phyloP scores from a whole-genome alignment of 2,113 vertebrate species.

The Lampris megalopsis region DNA sequence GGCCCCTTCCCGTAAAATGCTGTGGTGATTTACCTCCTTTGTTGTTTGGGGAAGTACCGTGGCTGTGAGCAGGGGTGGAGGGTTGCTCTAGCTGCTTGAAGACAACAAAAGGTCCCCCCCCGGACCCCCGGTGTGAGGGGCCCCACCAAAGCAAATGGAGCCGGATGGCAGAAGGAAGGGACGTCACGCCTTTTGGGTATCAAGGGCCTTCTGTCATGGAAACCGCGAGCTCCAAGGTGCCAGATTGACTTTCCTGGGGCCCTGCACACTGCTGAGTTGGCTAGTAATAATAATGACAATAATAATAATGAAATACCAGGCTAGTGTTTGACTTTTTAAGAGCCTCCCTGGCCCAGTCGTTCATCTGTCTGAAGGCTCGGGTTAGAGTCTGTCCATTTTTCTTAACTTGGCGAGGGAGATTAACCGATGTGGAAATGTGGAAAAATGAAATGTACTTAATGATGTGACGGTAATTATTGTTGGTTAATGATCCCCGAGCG shows the following conservation, averaged over 20 bases:
- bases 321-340: constrained; percentile 61
- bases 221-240: constrained; percentile 51
- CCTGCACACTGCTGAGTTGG: constrained; percentile 12
- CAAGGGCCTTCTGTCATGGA: constrained; percentile 56
- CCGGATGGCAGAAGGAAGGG: constrained; percentile 42
- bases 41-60: constrained; percentile 42
- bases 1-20: constrained; percentile 24
- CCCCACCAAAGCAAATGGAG: constrained; percentile 63
- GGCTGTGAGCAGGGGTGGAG: constrained; percentile 60
- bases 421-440: not conserved
- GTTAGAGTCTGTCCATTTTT: constrained; percentile 11
- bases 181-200: constrained; percentile 62
- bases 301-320: constrained; percentile 43
- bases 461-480: constrained; percentile 19
- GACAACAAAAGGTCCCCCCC: constrained; percentile 69
- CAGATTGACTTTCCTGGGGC: constrained; percentile 11
- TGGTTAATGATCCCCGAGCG: constrained; percentile 21
- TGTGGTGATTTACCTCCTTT: constrained; percentile 52
- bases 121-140: constrained; percentile 63
- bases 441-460: not conserved
- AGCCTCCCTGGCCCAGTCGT: constrained; percentile 18
- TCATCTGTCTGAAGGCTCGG: constrained; percentile 43
- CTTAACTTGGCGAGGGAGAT: not conserved
- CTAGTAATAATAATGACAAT: constrained; percentile 4
- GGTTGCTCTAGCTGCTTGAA: constrained; percentile 36